Evolutionary conservation across 2,797 vertebrate species (phyloP), one percentile per base, ranked within the genome.

Genomic region (Luscinia megarhynchos): DNA sequence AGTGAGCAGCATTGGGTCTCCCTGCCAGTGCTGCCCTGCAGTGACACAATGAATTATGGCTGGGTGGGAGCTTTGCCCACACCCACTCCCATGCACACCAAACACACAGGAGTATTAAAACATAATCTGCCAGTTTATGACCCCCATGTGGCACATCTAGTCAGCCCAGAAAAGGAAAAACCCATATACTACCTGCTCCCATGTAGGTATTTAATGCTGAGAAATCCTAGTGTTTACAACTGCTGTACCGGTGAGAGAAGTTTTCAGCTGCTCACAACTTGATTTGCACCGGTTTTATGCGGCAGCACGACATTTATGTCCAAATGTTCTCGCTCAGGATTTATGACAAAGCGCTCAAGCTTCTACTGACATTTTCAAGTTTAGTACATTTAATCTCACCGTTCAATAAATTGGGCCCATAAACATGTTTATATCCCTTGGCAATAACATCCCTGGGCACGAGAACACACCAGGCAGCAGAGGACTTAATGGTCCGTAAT

Each of bases 361-460:
- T 83, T 63, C 80, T 54, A 61, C 53, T 81, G 76, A 87, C 70
- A 86, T 81, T 88, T 89, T 76, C 32, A 73, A 73, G n/a, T 82
- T 73, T 32, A 83, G 91, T 89, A 45, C 89, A 69, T 81, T 95
- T 93, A 94, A 93, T 93, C 82, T 84, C 87, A 87, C 48, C 0
- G 0, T 84, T 93, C 92, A 91, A 86, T 84, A 93, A 90, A 88
- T 45, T 40, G 23, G 85, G 70, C 87, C 67, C 77, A 91, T 86
- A 95, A 92, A 95, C 85, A 90, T 68, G 82, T 88, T 96, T 93
- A 79, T 86, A 57, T 90, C 89, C 83, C 50, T 76, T 32, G 74
- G 91, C 83, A 81, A 50, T 61, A 88, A 86, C 41, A 90, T 68
- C 85, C 63, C 83, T 40, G 50, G 87, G 80, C 85, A 86, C 2